Conservation (phyloP, 2,888 invertebrate genomes). For the Papilio demoleus region DNA sequence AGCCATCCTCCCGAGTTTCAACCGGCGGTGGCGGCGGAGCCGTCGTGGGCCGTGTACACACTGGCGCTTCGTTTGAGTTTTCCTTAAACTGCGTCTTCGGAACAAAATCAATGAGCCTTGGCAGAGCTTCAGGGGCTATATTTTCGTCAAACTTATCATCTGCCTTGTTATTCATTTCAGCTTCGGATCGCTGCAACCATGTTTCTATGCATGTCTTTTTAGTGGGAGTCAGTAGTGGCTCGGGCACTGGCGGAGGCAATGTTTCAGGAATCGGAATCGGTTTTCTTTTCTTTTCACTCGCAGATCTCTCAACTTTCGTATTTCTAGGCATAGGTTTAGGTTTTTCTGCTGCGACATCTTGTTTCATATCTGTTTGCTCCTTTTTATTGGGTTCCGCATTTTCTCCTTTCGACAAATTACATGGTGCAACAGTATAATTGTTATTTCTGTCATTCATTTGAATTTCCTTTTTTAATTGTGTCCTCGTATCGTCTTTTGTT, state of each 20-base stretch:
- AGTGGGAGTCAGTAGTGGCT: constrained; percentile 72
- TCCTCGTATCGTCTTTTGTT: constrained; percentile 52
- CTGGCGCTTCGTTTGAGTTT: constrained; percentile 55
- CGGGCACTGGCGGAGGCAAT: constrained; percentile 60
- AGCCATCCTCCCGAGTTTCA: constrained; percentile 81
- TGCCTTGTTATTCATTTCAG: constrained; percentile 75
- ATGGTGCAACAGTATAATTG: constrained; percentile 61
- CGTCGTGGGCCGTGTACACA: constrained; percentile 66
- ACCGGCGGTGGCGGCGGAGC: constrained; percentile 72
- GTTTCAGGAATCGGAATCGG: constrained; percentile 64
- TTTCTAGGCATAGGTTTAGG: constrained; percentile 83
- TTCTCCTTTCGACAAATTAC: constrained; percentile 51
- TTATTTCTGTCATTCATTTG: constrained; percentile 74
- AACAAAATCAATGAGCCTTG: constrained; percentile 88
- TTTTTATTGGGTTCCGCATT: constrained; percentile 53
- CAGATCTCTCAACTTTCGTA: constrained; percentile 74
- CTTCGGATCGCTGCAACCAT: constrained; percentile 78
- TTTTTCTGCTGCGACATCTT: constrained; percentile 68
- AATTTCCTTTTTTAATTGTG: constrained; percentile 52
- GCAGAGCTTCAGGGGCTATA: constrained; percentile 78
- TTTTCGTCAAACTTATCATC: constrained; percentile 72
- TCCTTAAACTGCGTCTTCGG: constrained; percentile 84
- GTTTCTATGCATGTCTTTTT: constrained; percentile 80
- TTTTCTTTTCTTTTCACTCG: constrained; percentile 71
- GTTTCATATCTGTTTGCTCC: constrained; percentile 58